These are phyloP conservation scores for Ornithoptera alexandrae DNA, from an alignment of 2,888 invertebrate genomes.

Conservation along the genomic window DNA sequence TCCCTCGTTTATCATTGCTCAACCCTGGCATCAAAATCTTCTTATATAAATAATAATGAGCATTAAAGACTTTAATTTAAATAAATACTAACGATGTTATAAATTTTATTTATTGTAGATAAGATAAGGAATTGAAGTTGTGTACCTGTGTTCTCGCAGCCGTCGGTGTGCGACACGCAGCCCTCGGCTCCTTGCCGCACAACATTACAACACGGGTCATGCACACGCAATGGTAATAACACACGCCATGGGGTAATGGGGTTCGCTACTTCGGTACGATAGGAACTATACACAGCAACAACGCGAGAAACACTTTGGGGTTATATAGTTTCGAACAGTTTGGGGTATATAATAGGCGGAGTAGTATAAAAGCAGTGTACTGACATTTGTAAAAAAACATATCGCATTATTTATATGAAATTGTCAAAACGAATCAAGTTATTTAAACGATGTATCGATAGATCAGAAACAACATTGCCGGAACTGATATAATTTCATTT, in stretches of 20 bases:
- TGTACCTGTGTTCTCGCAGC: slow-evolving; percentile 94
- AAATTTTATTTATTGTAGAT: background rate
- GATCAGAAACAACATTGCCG: too few relatives aligned
- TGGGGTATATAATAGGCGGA: background rate
- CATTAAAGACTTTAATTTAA: too few relatives aligned
- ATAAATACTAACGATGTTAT: too few relatives aligned
- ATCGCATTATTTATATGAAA: too few relatives aligned
- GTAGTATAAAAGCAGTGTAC: too few relatives aligned
- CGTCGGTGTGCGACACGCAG: slow-evolving; percentile 95
- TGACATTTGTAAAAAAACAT: too few relatives aligned
- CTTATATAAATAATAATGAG: too few relatives aligned
- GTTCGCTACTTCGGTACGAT: slow-evolving; percentile 31
- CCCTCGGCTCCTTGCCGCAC: slow-evolving; percentile 90
- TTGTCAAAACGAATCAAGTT: too few relatives aligned
- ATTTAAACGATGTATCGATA: too few relatives aligned
- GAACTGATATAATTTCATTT: too few relatives aligned
- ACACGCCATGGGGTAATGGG: slow-evolving; percentile 17
- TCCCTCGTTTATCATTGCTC: too few relatives aligned
- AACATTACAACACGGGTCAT: slow-evolving; percentile 83
- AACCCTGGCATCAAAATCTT: too few relatives aligned
- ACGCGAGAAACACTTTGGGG: slow-evolving; percentile 27
- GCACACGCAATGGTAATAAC: slow-evolving; percentile 49
- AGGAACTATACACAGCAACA: slow-evolving; percentile 40
- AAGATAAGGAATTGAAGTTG: slow-evolving; percentile 1
- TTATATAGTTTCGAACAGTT: background rate